Base-by-base conservation (phyloP, 53 echinoderm and acorn worm genomes). In the Antedon mediterranea region DNA sequence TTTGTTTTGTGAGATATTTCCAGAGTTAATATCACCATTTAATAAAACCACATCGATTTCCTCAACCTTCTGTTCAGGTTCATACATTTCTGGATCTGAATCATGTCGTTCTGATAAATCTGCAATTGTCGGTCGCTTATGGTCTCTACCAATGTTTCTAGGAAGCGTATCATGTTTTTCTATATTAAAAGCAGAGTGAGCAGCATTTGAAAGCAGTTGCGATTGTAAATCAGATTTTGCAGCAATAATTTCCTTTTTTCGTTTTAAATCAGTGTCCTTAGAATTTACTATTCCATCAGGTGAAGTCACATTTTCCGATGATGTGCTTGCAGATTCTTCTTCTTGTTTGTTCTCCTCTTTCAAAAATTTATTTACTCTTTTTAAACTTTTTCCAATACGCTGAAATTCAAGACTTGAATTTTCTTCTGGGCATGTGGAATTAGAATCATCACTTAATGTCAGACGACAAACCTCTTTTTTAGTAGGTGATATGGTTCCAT, bases 21-120 rank as follows among this genome's bases (percentile, higher is more conserved):
- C 9, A 28, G 43, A 30, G 0, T 41, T 73, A 30, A 14, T 34
- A 78, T 32, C 78, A 18, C 43, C 79, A 57, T 78, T 74, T 18
- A 85, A 74, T 28, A 78, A 14, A 29, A 82, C 78, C 43, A 86
- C 86, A 33, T 86, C 73, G 0, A 85, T 85, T 70, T 87, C 83
- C 71, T 87, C 85, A 57, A 57, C 57, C 34, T 79, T 82, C 13
- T 77, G 71, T n/a, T 43, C 30, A 27, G 86, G 77, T n/a, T 77
- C 71, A 30, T 83, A 89, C 20, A 86, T 31, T 31, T 86, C 89
- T 14, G 89, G 89, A 72, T 89, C 86, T 30, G 89, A 89, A 43
- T 76, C 32, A 71, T 86, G 83, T 74, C 89, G 83, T 71, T 84
- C 83, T 37, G 72, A 31, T 4, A 83, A 71, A 18, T 77, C 83